Evolutionary conservation across 2,113 vertebrate species (phyloP).

Genomic region (Pipra filicauda): DNA sequence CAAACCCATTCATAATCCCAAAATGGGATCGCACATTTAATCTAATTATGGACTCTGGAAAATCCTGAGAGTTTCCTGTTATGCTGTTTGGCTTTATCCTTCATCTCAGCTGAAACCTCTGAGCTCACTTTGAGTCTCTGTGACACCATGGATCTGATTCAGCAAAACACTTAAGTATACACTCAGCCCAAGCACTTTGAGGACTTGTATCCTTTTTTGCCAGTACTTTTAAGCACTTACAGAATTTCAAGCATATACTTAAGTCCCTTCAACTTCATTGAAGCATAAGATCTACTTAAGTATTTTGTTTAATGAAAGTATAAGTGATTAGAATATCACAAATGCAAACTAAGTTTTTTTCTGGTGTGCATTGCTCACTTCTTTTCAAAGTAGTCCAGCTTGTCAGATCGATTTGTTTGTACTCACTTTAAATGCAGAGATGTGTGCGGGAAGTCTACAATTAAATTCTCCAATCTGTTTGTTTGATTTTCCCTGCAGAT

Average conservation of each 20-base stretch:
- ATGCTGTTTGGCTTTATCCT: not conserved
- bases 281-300: slow-evolving; percentile 1
- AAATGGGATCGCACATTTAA: slow-evolving; percentile 10
- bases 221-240: slow-evolving; percentile 10
- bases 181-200: not conserved
- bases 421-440: not conserved
- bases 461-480: not conserved
- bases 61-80: slow-evolving; percentile 11
- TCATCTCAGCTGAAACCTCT: not conserved
- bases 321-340: not conserved
- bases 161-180: not conserved
- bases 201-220: not conserved
- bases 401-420: not conserved
- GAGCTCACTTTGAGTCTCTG: not conserved
- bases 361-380: not conserved
- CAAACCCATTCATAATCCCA: not conserved
- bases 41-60: slow-evolving; percentile 36
- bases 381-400: not conserved
- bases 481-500: slow-evolving; percentile 18
- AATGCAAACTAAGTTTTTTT: not conserved
- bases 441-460: not conserved
- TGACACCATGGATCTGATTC: slow-evolving; percentile 13
- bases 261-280: slow-evolving; percentile 1
- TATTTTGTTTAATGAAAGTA: slow-evolving; percentile 11
- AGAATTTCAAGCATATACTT: slow-evolving; percentile 16